Conservation (phyloP, 2,888 invertebrate species). For the Esperia sulphurella region DNA sequence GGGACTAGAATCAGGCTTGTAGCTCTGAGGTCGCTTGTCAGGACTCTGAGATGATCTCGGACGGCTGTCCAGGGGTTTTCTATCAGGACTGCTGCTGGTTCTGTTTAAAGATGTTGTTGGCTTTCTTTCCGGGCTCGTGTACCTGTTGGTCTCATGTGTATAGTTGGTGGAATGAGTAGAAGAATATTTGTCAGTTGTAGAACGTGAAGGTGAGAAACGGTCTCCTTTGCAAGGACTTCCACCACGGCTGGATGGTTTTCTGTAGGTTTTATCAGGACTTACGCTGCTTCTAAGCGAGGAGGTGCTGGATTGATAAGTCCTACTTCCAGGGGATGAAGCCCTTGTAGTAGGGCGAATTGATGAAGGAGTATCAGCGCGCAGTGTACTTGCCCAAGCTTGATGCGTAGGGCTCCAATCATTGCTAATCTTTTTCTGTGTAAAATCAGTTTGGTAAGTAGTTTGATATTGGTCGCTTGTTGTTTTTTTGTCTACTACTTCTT, state of each 20-base stretch:
- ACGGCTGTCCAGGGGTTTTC: slow-evolving; percentile 35
- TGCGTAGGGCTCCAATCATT: slow-evolving; percentile 85
- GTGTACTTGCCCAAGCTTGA: slow-evolving; percentile 86
- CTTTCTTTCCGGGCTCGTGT: slow-evolving; percentile 42
- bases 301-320: slow-evolving; percentile 71
- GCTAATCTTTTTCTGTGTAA: slow-evolving; percentile 77
- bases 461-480: slow-evolving; percentile 70
- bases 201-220: slow-evolving; percentile 51
- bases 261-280: slow-evolving; percentile 63
- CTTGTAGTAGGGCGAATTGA: slow-evolving; percentile 68
- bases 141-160: slow-evolving; percentile 39
- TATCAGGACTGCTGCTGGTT: slow-evolving; percentile 44
- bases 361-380: slow-evolving; percentile 83
- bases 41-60: slow-evolving; percentile 49
- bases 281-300: slow-evolving; percentile 76
- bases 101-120: slow-evolving; percentile 45
- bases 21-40: slow-evolving; percentile 40
- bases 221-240: slow-evolving; percentile 51
- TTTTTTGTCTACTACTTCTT: slow-evolving; percentile 46
- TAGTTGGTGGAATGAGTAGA: slow-evolving; percentile 47
- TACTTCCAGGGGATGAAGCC: slow-evolving; percentile 78
- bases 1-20: slow-evolving; percentile 28
- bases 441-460: slow-evolving; percentile 81
- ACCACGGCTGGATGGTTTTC: slow-evolving; percentile 55
- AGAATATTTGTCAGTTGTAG: slow-evolving; percentile 42